A percentile compares a stretch with the other conserved stretches of the same genome.
These are phyloP conservation scores for Tragelaphus buxtoni DNA, from an alignment of 2,113 vertebrate species.

Conservation along the genomic window DNA sequence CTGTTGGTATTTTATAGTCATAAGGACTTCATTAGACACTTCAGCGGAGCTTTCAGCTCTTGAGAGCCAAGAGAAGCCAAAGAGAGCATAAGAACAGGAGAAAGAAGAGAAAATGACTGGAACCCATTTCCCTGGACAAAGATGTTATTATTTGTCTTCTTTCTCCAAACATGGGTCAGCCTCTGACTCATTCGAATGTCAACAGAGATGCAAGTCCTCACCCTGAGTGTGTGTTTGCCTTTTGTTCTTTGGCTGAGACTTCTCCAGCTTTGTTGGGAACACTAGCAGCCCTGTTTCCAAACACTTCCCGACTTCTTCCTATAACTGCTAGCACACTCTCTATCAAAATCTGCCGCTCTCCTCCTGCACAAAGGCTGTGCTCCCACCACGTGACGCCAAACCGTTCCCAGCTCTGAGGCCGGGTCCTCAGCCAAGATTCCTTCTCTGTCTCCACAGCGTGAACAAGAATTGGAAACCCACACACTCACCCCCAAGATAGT, in stretches of 20 bases:
- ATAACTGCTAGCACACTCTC: slow-evolving; percentile 39
- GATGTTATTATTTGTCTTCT: slow-evolving; percentile 33
- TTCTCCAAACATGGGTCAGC: neutral
- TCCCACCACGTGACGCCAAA: slow-evolving; percentile 70
- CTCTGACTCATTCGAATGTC: neutral
- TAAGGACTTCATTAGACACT: slow-evolving; percentile 74
- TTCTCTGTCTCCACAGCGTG: slow-evolving; percentile 30
- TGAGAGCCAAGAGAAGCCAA: neutral
- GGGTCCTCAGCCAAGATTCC: slow-evolving; percentile 63
- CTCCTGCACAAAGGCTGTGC: slow-evolving; percentile 72
- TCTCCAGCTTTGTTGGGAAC: slow-evolving; percentile 21
- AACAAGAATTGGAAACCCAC: slow-evolving; percentile 47
- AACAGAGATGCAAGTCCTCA: slow-evolving; percentile 28
- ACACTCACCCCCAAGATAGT: slow-evolving; percentile 21
- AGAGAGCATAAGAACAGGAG: slow-evolving; percentile 31
- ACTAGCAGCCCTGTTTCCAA: slow-evolving; percentile 58
- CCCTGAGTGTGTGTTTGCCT: neutral
- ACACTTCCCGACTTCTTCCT: slow-evolving; percentile 61
- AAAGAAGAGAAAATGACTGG: neutral
- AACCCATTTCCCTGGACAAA: slow-evolving; percentile 32
- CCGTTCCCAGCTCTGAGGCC: slow-evolving; percentile 70
- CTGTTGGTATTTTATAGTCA: slow-evolving; percentile 37
- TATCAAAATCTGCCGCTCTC: slow-evolving; percentile 69
- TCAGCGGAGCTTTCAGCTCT: slow-evolving; percentile 46
- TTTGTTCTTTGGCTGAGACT: neutral